Base-by-base conservation (phyloP, 2,888 invertebrate genomes). In the Drosophila quinaria region DNA sequence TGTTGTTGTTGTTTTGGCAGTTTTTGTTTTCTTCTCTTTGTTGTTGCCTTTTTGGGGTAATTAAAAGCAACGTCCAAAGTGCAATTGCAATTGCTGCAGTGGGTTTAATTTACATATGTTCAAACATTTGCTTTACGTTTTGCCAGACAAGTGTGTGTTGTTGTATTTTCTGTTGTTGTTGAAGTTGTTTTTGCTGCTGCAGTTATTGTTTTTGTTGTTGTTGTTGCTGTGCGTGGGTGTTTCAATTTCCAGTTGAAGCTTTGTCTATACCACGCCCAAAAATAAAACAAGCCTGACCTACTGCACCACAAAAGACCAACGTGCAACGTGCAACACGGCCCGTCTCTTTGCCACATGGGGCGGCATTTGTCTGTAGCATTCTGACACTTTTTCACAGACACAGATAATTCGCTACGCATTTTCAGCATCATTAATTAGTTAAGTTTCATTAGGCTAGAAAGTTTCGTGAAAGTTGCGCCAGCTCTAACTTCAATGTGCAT, bases 11-110 rank as follows among this genome's bases (percentile, higher is more conserved):
- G 41, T 33, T 44, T 52, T 35, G 29, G 19, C 54, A 42, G 50
- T 31, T 66, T 15, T 29, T 39, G n/a, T 54, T 15, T 29, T 39
- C 50, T 31, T 52, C 17, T 52, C 44, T 35, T 13, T 47, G 50
- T 61, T 58, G 54, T 50, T 49, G 55, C 42, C 64, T 74, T 85
- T 87, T 49, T 56, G 46, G 63, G 81, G 69, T 89, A 84, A 84
- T 84, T 84, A 84, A 89, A 84, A 81, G 84, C 89, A 65, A 74
- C 72, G 84, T 84, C 64, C 84, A 89, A 84, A 84, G 89, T 89
- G 89, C 84, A 89, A 80, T 37, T 89, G 89, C 84, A 89, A 80
- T 37, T 80, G 81, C 78, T 37, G 78, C 78, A 75, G 89, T 83
- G 74, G 78, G 84, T 58, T 89, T 71, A 54, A 83, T 81, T 86